Evolutionary conservation across 2,113 vertebrate genomes (phyloP), one percentile per base, ranked within the genome.

Genomic region (Chaetops frenatus): DNA sequence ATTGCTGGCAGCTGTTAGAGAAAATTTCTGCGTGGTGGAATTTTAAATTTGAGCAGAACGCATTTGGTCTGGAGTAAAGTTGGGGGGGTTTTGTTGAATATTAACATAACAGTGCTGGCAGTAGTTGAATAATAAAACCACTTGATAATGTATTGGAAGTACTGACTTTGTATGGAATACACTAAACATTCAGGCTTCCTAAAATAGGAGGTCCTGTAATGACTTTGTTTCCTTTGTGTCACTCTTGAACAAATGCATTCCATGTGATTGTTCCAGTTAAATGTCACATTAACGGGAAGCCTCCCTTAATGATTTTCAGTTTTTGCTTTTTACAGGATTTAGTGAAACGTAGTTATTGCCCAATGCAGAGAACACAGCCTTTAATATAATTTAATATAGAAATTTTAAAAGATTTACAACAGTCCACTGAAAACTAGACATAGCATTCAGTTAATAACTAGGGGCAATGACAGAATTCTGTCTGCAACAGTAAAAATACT

Each of bases 41-140:
- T 85, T 84, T 58, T 60, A 77, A 35, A 33, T 74, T 25, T 48
- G 60, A 64, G 53, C 44, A 13, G 42, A 86, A 76, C 4, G 4
- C 7, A 2, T 33, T 81, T 36, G 19, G 6, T 67, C 5, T 64
- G 51, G 15, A 56, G 17, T n/a, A 31, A 45, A 69, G 27, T 31
- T 61, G 12, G 1, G 47, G 4, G 2, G 3, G 0, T 0, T 13
- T 73, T 44, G 7, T 57, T 65, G 42, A 65, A 8, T 62, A 58
- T 36, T 27, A 54, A 31, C 9, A 1, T 45, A 31, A 78, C 6
- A 64, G 18, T 35, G 18, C 25, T 56, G 51, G 29, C 29, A 12
- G 3, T 36, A 14, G 20, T 10, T 87, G 21, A 50, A 20, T 20
- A 45, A 31, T 45, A 24, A 57, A 79, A 86, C 23, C 31, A 93